phyloP scores from a whole-genome alignment of 2,797 vertebrate species.

The Amblyopsis hoosieri region DNA sequence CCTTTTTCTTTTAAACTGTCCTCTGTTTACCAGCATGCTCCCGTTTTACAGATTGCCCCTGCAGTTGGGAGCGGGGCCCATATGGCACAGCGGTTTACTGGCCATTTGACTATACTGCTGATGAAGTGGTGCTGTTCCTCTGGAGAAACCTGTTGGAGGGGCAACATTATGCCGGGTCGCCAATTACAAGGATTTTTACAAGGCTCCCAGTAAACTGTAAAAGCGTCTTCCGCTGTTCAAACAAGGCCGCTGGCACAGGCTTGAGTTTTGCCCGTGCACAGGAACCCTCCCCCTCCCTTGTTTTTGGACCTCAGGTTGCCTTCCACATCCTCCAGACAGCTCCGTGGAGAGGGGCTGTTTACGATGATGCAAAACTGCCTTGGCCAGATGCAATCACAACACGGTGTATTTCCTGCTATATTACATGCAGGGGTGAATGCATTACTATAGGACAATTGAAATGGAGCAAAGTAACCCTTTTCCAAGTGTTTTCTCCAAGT shows the following conservation, averaged over 20 bases:
- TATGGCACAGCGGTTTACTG: conserved; percentile 91
- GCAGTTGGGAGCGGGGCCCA: conserved; percentile 91
- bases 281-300: conserved; percentile 65
- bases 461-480: conserved; percentile 51
- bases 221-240: conserved; percentile 68
- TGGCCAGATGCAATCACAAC: conserved; percentile 68
- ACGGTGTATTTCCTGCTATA: conserved; percentile 52
- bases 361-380: conserved; percentile 77
- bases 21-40: conserved; percentile 92
- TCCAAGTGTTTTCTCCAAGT: conserved; percentile 18
- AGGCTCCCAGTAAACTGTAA: conserved; percentile 58
- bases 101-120: conserved; percentile 81
- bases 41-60: conserved; percentile 94
- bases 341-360: conserved; percentile 71
- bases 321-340: conserved; percentile 71
- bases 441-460: conserved; percentile 39
- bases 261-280: conserved; percentile 59
- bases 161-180: conserved; percentile 53
- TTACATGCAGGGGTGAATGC: conserved; percentile 44
- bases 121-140: conserved; percentile 82
- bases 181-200: conserved; percentile 59
- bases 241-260: conserved; percentile 62
- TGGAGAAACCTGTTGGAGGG: conserved; percentile 91
- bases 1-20: conserved; percentile 75
- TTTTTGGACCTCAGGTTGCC: conserved; percentile 67